These are phyloP conservation scores for Xiphorhynchus elegans DNA, from an alignment of 2,113 vertebrate genomes.

Conservation along the genomic window DNA sequence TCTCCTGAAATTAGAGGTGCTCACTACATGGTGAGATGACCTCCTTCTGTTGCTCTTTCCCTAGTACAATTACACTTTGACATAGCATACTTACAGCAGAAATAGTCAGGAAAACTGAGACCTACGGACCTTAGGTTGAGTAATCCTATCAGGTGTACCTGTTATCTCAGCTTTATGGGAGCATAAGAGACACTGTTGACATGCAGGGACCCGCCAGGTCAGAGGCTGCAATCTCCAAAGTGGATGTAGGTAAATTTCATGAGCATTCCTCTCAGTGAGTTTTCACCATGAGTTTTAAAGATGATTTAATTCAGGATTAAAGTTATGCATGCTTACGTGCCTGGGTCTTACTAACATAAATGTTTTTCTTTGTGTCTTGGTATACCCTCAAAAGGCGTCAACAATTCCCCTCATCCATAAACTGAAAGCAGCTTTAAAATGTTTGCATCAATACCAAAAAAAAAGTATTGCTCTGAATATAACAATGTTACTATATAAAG, in stretches of 20 bases:
- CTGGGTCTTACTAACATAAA: neutral
- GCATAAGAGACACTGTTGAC: neutral
- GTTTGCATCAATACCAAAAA: neutral
- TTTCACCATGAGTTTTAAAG: neutral
- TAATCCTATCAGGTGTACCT: neutral
- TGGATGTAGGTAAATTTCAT: neutral
- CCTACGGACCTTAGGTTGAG: neutral
- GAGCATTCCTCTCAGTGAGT: neutral
- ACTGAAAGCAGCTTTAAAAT: neutral
- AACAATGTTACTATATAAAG: neutral
- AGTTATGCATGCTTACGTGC: neutral
- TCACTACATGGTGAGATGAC: neutral
- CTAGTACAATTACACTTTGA: neutral
- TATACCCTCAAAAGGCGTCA: neutral
- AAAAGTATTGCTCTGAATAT: neutral
- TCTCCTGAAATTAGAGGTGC: slow-evolving; percentile 36
- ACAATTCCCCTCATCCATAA: neutral
- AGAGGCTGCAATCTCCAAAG: neutral
- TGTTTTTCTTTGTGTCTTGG: neutral
- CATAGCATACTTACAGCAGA: neutral
- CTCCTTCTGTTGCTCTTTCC: neutral
- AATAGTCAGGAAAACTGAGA: neutral
- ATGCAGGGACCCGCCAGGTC: neutral
- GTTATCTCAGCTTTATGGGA: neutral
- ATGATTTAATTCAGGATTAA: neutral